phyloP scores from a whole-genome alignment of 2,797 vertebrate species.

The Chanos chanos region DNA sequence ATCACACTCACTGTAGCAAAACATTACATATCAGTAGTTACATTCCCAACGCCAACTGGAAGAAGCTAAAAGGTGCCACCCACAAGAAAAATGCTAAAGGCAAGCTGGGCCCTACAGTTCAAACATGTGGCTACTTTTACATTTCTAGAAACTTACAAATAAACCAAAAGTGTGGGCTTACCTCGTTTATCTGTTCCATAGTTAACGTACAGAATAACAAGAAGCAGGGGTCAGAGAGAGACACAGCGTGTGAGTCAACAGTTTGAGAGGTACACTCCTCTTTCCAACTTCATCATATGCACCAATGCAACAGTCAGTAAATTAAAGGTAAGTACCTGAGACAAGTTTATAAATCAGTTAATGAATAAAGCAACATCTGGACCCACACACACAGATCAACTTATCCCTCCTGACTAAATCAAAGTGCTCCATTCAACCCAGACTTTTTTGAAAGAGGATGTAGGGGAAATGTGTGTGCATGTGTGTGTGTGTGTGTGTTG shows the following conservation, averaged over 20 bases:
- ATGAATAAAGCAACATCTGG: not conserved
- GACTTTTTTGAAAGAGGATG: constrained; percentile 13
- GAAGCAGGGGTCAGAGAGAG: constrained; percentile 76
- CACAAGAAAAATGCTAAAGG: constrained; percentile 21
- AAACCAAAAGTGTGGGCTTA: constrained; percentile 72
- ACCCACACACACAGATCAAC: not conserved
- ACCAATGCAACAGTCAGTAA: constrained; percentile 36
- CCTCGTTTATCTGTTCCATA: constrained; percentile 82
- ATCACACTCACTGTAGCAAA: constrained; percentile 6
- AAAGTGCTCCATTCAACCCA: not conserved
- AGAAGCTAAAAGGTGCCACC: not conserved
- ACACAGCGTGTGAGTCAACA: constrained; percentile 73
- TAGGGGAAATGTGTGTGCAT: constrained; percentile 5
- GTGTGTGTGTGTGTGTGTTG: not conserved
- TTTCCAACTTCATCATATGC: constrained; percentile 55
- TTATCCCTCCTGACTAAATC: constrained; percentile 14
- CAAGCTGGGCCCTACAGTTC: constrained; percentile 15
- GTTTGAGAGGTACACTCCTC: constrained; percentile 59
- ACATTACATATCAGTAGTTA: constrained; percentile 32
- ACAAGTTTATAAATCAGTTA: constrained; percentile 40
- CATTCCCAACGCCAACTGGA: not conserved
- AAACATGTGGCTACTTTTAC: constrained; percentile 29
- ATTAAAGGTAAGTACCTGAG: constrained; percentile 67
- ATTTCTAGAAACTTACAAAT: constrained; percentile 51
- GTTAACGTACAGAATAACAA: constrained; percentile 74